These are phyloP conservation scores for Amniataba percoides DNA, from an alignment of 2,797 vertebrate genomes.

Conservation along the genomic window DNA sequence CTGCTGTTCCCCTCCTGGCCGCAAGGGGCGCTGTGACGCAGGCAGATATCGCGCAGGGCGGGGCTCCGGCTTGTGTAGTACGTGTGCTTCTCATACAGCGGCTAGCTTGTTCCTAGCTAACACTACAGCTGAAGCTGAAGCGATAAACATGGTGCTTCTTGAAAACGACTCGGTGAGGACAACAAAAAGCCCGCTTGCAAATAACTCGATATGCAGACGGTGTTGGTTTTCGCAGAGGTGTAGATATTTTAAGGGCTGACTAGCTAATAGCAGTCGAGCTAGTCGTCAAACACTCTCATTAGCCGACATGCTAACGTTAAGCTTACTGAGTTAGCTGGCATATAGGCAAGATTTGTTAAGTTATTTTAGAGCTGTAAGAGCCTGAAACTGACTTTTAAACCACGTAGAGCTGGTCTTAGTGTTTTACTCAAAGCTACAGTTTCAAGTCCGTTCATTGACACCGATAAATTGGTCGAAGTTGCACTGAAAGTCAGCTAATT, in stretches of 20 bases:
- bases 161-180: constrained; percentile 88
- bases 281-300: constrained; percentile 6
- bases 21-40: constrained; percentile 19
- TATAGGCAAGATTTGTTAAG: no score
- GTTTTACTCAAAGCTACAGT: not conserved
- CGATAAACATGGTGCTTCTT: constrained; percentile 84
- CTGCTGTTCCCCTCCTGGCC: constrained; percentile 12
- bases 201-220: accelerated
- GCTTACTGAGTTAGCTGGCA: not conserved
- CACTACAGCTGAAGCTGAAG: constrained; percentile 6
- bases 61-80: constrained; percentile 71
- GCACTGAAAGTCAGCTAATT: not conserved
- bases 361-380: accelerated
- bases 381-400: accelerated
- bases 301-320: constrained; percentile 42
- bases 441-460: not conserved
- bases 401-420: accelerated
- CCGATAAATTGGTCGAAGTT: not conserved
- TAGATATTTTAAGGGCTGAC: not conserved
- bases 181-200: accelerated
- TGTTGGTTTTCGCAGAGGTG: no score
- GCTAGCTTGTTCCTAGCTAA: constrained; percentile 49
- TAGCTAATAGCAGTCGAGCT: not conserved
- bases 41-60: constrained; percentile 47
- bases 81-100: constrained; percentile 82